Evolutionary conservation across 2,888 invertebrate species (phyloP).

Genomic region (Labia minor): DNA sequence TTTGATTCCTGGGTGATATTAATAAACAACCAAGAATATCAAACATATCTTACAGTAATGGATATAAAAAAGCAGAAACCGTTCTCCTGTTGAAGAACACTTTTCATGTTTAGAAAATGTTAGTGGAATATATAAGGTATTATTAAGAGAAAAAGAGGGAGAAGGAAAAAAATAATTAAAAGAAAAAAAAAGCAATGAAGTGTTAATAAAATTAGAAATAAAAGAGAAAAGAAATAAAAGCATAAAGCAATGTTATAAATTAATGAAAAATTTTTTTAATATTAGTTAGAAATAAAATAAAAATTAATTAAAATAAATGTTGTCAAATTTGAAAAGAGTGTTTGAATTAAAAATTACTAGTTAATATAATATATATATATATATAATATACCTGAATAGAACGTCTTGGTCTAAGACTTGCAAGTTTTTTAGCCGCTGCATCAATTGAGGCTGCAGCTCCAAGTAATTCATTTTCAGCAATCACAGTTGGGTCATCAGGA

Average conservation of each 20-base stretch:
- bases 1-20: conserved; percentile 96
- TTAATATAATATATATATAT: too few relatives aligned
- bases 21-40: conserved; percentile 99
- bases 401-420: conserved; percentile 77
- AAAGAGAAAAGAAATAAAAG: too few relatives aligned
- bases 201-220: too few relatives aligned
- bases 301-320: too few relatives aligned
- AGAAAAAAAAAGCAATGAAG: too few relatives aligned
- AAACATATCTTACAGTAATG: conserved; percentile 95
- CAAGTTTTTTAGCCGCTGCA: conserved; percentile 91
- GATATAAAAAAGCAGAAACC: background rate
- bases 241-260: too few relatives aligned
- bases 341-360: too few relatives aligned
- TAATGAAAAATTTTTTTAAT: too few relatives aligned
- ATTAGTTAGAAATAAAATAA: too few relatives aligned
- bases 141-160: too few relatives aligned
- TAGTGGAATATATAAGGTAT: background rate
- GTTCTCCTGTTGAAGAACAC: conserved; percentile 19
- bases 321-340: too few relatives aligned
- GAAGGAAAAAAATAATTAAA: too few relatives aligned
- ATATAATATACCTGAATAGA: conserved; percentile 54
- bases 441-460: conserved; percentile 97
- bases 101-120: background rate
- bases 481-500: conserved; percentile 92
- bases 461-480: conserved; percentile 92